Percentiles rank a stretch among this genome's conserved stretches.
Conservation (phyloP, 2,113 vertebrate genomes). For the Cranoglanis bouderius region DNA sequence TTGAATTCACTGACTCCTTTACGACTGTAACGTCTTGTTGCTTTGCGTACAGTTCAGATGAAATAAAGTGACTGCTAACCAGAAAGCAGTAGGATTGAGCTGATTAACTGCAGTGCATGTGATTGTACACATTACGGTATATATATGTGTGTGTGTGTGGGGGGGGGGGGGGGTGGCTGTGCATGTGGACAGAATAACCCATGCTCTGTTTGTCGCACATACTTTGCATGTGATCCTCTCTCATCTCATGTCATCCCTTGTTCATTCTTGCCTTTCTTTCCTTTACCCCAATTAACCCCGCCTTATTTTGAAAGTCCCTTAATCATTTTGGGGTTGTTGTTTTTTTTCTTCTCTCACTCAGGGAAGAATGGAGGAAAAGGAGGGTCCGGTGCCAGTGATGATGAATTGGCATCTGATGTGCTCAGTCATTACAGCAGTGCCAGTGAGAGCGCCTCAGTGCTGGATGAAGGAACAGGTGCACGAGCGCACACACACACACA, state of each 20-base stretch:
- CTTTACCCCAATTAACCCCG: neutral
- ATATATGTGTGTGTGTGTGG: neutral
- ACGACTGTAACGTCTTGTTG: no score
- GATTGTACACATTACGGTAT: neutral
- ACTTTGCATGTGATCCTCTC: no score
- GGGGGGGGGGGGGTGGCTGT: neutral
- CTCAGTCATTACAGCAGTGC: constrained; percentile 87
- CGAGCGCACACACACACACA: neutral
- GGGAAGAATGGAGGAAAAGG: constrained; percentile 78
- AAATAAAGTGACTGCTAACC: neutral
- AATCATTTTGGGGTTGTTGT: no score
- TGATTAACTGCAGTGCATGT: neutral
- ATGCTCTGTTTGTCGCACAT: constrained; percentile 21
- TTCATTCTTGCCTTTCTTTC: neutral
- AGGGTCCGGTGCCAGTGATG: constrained; percentile 86
- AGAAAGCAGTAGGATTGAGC: neutral
- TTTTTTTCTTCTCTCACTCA: constrained; percentile 37
- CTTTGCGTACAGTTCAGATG: neutral
- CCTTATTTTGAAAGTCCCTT: neutral
- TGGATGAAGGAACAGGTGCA: constrained; percentile 81
- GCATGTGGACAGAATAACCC: neutral
- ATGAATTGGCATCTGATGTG: constrained; percentile 85
- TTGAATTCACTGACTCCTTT: neutral
- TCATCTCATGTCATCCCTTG: no score
- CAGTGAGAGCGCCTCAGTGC: constrained; percentile 81